Evolutionary conservation across 2,113 vertebrate genomes (phyloP).

Genomic region (Acrocephalus kingi): DNA sequence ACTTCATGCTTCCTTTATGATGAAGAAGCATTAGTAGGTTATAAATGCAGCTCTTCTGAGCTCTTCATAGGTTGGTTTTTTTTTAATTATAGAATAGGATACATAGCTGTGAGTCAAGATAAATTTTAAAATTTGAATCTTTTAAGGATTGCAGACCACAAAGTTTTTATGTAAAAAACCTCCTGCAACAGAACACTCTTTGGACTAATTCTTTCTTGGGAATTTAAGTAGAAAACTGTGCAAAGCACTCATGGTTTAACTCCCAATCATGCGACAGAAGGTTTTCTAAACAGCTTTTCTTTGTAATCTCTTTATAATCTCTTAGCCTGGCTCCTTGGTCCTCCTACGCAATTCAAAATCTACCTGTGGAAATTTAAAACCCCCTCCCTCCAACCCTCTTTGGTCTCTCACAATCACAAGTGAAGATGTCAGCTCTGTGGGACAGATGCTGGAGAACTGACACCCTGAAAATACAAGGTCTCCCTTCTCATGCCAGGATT

Average conservation of each 20-base stretch:
- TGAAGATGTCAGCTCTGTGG: neutral
- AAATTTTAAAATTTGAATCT: neutral
- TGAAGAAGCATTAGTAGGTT: neutral
- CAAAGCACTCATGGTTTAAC: neutral
- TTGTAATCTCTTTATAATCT: neutral
- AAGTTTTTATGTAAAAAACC: neutral
- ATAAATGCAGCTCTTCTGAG: neutral
- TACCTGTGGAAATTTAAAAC: neutral
- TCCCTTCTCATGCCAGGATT: neutral
- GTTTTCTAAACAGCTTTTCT: slow-evolving; percentile 37
- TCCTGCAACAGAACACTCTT: neutral
- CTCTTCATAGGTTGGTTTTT: neutral
- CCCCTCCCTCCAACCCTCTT: neutral
- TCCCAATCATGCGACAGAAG: neutral
- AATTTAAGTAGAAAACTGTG: neutral
- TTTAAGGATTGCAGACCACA: neutral
- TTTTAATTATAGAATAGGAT: neutral
- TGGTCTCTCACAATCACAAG: neutral
- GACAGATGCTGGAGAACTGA: neutral
- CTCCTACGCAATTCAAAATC: neutral
- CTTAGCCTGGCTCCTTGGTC: neutral
- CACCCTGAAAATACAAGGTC: neutral
- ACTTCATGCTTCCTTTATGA: neutral
- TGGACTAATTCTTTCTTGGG: neutral
- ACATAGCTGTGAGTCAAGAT: neutral